Evolutionary conservation across 2,113 vertebrate genomes (phyloP).

Genomic region (Coptodon rendalli): DNA sequence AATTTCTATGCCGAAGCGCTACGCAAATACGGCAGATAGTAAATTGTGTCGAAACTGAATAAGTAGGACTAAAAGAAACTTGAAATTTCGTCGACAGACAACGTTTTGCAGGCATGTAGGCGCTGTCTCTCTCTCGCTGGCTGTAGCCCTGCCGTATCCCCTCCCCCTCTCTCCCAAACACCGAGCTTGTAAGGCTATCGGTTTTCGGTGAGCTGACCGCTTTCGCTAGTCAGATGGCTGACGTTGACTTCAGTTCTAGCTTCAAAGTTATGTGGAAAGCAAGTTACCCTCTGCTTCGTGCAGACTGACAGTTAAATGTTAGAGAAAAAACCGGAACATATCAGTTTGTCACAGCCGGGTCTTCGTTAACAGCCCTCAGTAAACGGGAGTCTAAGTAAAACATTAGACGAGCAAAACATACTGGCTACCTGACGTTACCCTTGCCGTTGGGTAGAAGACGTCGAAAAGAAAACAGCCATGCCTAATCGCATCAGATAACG

Average conservation of each 20-base stretch:
- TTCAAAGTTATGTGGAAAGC: slow-evolving; percentile 9
- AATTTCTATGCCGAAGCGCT: neutral
- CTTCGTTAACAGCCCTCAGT: neutral
- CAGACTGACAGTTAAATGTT: neutral
- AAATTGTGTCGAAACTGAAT: neutral
- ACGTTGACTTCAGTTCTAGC: slow-evolving; percentile 20
- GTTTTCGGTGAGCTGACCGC: slow-evolving; percentile 30
- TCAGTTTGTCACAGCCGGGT: neutral
- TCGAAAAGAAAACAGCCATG: neutral
- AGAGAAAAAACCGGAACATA: neutral
- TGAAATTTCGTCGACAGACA: neutral
- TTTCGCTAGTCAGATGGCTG: slow-evolving; percentile 35
- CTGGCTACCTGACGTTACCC: slow-evolving; percentile 4
- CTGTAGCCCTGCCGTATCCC: slow-evolving; percentile 43
- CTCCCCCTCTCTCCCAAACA: slow-evolving; percentile 61
- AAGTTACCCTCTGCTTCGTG: neutral
- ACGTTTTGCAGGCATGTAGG: slow-evolving; percentile 20
- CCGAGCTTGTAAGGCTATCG: slow-evolving; percentile 32
- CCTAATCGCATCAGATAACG: neutral
- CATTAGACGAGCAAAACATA: neutral
- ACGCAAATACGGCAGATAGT: neutral
- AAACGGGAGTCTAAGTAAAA: neutral
- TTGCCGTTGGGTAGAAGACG: neutral
- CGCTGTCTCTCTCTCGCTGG: slow-evolving; percentile 22
- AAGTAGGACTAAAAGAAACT: neutral